These are phyloP conservation scores for Gymnosoma rotundatum DNA, from an alignment of 2,888 invertebrate species.

Conservation along the genomic window DNA sequence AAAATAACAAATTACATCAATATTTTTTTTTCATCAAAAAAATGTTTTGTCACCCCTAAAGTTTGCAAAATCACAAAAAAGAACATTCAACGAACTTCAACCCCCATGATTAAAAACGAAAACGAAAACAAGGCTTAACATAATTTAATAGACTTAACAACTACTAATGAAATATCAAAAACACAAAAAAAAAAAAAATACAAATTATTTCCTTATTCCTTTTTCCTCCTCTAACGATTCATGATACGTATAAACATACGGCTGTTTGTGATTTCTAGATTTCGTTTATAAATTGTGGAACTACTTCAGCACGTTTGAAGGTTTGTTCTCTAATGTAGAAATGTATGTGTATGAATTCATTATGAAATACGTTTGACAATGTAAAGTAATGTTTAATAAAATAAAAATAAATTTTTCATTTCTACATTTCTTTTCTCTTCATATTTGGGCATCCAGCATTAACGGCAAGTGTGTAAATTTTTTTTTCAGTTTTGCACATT, in stretches of 20 bases:
- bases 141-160: slow-evolving; percentile 66
- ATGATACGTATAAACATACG: background rate
- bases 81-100: slow-evolving; percentile 42
- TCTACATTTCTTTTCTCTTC: background rate
- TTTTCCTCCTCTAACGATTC: slow-evolving; percentile 26
- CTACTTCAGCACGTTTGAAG: background rate
- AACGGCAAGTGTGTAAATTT: slow-evolving; percentile 33
- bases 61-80: slow-evolving; percentile 14
- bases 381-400: slow-evolving; percentile 47
- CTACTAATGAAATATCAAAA: slow-evolving; percentile 32
- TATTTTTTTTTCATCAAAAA: background rate
- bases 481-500: slow-evolving; percentile 18
- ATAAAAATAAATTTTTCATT: background rate
- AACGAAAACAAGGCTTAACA: slow-evolving; percentile 59
- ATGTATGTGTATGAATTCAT: slow-evolving; percentile 7
- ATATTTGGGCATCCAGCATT: background rate
- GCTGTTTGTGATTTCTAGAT: slow-evolving; percentile 13
- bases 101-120: slow-evolving; percentile 24
- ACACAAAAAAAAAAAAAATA: background rate
- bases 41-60: slow-evolving; percentile 16
- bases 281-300: background rate
- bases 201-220: slow-evolving; percentile 25
- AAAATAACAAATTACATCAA: background rate
- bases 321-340: slow-evolving; percentile 7
- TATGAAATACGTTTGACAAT: slow-evolving; percentile 26